phyloP scores from a whole-genome alignment of 2,888 invertebrate genomes.

The Phasia obesa region DNA sequence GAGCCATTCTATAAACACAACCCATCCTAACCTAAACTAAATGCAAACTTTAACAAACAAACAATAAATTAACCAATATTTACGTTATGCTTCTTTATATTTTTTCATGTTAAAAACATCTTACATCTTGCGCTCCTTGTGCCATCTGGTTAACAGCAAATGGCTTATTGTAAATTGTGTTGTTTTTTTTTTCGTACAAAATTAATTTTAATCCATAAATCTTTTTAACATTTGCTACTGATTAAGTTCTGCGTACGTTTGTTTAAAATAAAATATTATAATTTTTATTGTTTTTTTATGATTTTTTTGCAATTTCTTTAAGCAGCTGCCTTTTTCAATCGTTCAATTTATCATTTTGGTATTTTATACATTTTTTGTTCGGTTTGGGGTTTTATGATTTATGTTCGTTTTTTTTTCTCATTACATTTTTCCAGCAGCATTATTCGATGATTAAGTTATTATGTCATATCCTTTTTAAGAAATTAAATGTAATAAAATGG shows the following conservation, averaged over 20 bases:
- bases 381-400: slow-evolving; percentile 1
- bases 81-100: not conserved
- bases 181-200: slow-evolving; percentile 10
- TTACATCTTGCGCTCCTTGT: not conserved
- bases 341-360: slow-evolving; percentile 1
- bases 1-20: too few relatives aligned
- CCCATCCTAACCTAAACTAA: too few relatives aligned
- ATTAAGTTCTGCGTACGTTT: slow-evolving; percentile 18
- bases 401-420: not conserved
- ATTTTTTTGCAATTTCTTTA: not conserved
- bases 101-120: not conserved
- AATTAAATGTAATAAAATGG: too few relatives aligned
- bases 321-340: slow-evolving; percentile 33
- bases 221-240: slow-evolving; percentile 26
- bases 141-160: not conserved
- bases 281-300: not conserved
- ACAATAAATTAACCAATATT: not conserved
- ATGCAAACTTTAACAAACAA: too few relatives aligned
- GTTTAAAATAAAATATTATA: not conserved
- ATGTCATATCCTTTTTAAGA: too few relatives aligned
- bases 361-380: not conserved
- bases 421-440: too few relatives aligned
- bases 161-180: slow-evolving; percentile 13
- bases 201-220: slow-evolving; percentile 33
- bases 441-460: too few relatives aligned